Evolutionary conservation across 35 echinoderm and acorn worm species (phyloP), one percentile per base, ranked within the genome.

Genomic region (Heliocidaris erythrogramma): DNA sequence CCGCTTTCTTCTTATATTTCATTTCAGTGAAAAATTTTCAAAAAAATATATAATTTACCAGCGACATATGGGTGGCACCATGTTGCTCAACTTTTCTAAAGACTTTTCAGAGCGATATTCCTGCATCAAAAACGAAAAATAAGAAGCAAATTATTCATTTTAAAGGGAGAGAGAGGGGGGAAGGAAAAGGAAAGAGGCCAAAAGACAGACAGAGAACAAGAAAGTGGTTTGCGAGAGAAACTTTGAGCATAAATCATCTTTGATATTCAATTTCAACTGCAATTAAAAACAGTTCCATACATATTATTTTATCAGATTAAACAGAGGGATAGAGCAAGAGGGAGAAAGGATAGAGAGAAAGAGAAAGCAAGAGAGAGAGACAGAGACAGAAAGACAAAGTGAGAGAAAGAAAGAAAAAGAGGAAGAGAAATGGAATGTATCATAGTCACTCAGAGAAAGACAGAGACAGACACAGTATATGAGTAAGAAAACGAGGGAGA

Each of bases 31-130:
- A 56, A 56, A 56, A 1, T 56, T 13, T 56, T 13, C 10, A 56
- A 56, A 24, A 78, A 78, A 78, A 27, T 78, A 78, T 6, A 27
- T n/a, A 21, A 92, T 97, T 99, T 93, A 99, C 98, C 98, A 99
- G 88, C 97, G 96, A 69, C 98, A 99, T 48, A 97, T 91, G 16
- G 98, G 98, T 49, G 98, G 98, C 18, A 99, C 96, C 32, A 99
- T 87, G 90, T 99, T 97, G 69, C 92, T 97, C 85, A 99, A 92
- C 86, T 97, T 96, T 94, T 99, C 98, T 31, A 99, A 32, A 4
- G 98, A 99, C 78, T 99, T 99, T 93, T 99, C 98, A 95, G 98
- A 99, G 48, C 97, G 95, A 94, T 99, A 99, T 71, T 99, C 98
- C 98, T 99, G 93, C n/a, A 93, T 78, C 18, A 60, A 88, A 60